Base-by-base conservation (phyloP, 30 jellyfish, hydroid and myxozoan species). In the Aurelia sp. region DNA sequence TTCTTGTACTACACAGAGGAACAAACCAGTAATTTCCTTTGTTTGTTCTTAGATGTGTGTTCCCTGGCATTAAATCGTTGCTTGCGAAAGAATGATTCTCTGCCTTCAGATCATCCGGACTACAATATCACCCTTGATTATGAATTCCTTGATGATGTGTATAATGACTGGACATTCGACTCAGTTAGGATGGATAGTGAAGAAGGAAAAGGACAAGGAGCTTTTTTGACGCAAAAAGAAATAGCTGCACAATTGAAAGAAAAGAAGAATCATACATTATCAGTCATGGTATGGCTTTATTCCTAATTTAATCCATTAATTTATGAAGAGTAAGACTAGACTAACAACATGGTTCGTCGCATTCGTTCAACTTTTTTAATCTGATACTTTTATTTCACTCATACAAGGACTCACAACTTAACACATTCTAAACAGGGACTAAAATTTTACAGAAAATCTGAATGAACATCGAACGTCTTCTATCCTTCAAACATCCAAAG, bases 141-240 rank as follows among this genome's bases (percentile, higher is more conserved):
- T 72, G 98, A 93, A 64, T 93, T 93, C 78, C 80, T 93, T 48
- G 98, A 93, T 69, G 98, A 93, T 63, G 88, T 79, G 12, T 88
- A 82, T 83, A 63, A 67, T 33, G 91, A 93, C 48, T 93, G 98
- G 98, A 82, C 96, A 48, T 74, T 97, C 47, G 98, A 93, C 59
- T 72, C 89, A 50, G 98, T 93, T 20, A 68, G 96, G 44, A 38
- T 80, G 3, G 90, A 88, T 67, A 84, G 89, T 41, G 88, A 48
- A 11, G 96, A 87, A 52, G 97, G 95, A 31, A 63, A 66, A 50
- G 96, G 96, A 15, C 80, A 85, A 15, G 97, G 96, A n/a, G 89
- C 67, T 35, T 59, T 88, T 4, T 76, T 74, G 9, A 81, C 96
- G n/a, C 80, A 60, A 40, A 67, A 88, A 13, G 91, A 93, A 35